Evolutionary conservation across 2,797 vertebrate species (phyloP), one percentile per base, ranked within the genome.

Genomic region (Remorina albescens): DNA sequence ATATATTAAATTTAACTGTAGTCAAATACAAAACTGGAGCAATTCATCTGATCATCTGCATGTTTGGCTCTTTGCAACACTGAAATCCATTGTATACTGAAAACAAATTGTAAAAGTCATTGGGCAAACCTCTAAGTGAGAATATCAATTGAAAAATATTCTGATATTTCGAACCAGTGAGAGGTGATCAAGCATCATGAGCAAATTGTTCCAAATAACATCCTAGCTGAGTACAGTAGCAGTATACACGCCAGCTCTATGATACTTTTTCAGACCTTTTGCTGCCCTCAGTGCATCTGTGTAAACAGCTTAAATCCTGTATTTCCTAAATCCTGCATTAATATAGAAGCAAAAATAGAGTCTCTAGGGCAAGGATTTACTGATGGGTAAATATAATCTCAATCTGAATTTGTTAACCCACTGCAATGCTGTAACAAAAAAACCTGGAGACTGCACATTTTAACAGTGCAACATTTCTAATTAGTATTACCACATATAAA

Each of bases 291-390:
- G 71, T 76, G 67, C 56, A 5, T 85, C 69, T 81, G 76, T 57
- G 67, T 63, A 80, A 88, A 85, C 72, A 58, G 80, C 78, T 86
- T 85, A 81, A 84, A 74, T 81, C 67, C 78, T 34, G 76, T 34
- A 72, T 82, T 85, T 87, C 66, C 61, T 70, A 84, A 90, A 88
- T 85, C 85, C 83, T 76, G 82, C 71, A 83, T 87, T 82, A 16
- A 82, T 86, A 86, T 81, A 34, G 66, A 71, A 30, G 74, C 71
- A 67, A 57, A 76, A 77, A 85, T 67, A 81, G 39, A 66, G 61
- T 78, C 79, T 81, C 77, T n/a, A 59, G 57, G 74, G 81, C 63
- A 42, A 23, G 81, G 75, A 78, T 84, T 89, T 79, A 36, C 63
- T 41, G 66, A 57, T 60, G 72, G 78, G 61, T 76, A 77, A 86